These are phyloP conservation scores for Podocnemis expansa DNA, from an alignment of 2,113 vertebrate genomes.

Conservation along the genomic window DNA sequence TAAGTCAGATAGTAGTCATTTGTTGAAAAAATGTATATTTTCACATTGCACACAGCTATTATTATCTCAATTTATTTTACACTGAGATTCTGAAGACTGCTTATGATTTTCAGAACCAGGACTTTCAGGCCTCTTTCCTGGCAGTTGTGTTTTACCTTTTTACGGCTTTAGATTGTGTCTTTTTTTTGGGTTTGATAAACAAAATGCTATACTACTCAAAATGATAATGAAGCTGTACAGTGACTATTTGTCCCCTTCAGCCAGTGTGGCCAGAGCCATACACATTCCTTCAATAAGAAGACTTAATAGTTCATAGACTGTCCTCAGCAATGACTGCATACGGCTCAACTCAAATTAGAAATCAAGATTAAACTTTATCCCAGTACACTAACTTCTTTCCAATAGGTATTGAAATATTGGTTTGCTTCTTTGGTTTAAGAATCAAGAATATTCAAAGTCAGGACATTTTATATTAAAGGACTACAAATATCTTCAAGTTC, in stretches of 20 bases:
- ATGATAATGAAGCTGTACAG: background rate
- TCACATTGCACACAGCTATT: background rate
- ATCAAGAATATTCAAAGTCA: background rate
- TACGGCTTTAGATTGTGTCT: background rate
- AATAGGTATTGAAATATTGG: background rate
- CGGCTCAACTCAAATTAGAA: background rate
- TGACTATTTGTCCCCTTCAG: background rate
- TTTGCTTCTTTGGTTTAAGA: too few relatives aligned
- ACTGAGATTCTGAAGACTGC: background rate
- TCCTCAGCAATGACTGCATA: background rate
- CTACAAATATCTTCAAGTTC: background rate
- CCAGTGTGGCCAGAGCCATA: background rate
- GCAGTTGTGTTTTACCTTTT: background rate
- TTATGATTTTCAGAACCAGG: background rate
- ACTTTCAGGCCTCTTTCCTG: background rate
- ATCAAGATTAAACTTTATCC: background rate
- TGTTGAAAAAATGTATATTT: background rate
- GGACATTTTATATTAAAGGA: background rate
- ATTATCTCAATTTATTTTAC: background rate
- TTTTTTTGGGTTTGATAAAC: rapidly evolving
- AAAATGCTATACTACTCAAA: background rate
- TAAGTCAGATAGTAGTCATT: background rate
- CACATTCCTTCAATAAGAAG: background rate
- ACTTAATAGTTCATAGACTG: background rate
- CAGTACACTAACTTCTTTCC: background rate